Evolutionary conservation across 2,113 vertebrate species (phyloP).

Genomic region (Quiscalus mexicanus): DNA sequence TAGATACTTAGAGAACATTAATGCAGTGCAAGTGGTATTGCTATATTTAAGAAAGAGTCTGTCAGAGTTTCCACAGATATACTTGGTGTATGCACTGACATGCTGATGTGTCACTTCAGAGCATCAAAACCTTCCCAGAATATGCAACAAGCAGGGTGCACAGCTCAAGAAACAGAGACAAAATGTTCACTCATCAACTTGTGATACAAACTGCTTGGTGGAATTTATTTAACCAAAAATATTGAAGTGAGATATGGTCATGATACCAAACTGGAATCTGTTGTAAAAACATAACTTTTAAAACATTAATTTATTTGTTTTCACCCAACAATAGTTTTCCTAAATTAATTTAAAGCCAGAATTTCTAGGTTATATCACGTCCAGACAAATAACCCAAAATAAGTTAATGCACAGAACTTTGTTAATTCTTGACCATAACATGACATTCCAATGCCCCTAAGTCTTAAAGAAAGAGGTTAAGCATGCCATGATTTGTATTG

Average conservation of each 20-base stretch:
- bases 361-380: not conserved
- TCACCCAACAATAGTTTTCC: not conserved
- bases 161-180: not conserved
- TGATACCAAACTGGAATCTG: not conserved
- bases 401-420: not conserved
- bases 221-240: not conserved
- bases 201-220: not conserved
- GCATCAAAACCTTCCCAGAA: fast-evolving
- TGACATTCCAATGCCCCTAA: not conserved
- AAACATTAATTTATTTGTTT: not conserved
- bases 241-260: not conserved
- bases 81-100: not conserved
- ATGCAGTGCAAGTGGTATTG: not conserved
- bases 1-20: not conserved
- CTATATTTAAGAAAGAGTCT: not conserved
- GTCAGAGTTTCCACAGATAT: not conserved
- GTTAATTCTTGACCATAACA: not conserved
- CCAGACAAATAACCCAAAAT: not conserved
- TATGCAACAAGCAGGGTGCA: not conserved
- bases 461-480: not conserved
- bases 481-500: not conserved
- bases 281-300: not conserved
- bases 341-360: not conserved
- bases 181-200: not conserved
- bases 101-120: not conserved